Conservation (phyloP, 1,140 invertebrate genomes). For the Melipona quadrifasciata region DNA sequence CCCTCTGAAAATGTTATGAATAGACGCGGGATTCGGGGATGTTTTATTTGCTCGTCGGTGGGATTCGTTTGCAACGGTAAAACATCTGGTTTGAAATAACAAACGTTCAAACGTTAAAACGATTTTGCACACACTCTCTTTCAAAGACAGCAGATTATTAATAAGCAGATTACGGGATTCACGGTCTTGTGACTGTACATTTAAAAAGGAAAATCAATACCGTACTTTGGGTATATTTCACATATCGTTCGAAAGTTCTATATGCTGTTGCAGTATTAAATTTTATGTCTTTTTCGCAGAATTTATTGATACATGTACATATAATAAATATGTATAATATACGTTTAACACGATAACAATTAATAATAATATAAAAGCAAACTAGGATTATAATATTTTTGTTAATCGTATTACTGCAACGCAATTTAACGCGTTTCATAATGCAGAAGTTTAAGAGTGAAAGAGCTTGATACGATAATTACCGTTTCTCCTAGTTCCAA, state of each 20-base stretch:
- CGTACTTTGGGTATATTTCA: no score
- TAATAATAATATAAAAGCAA: no score
- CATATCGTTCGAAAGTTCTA: no score
- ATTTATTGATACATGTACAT: no score
- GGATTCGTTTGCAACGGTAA: background rate
- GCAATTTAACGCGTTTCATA: background rate
- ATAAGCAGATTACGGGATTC: no score
- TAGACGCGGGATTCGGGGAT: background rate
- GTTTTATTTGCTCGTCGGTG: background rate
- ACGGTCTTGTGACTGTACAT: no score
- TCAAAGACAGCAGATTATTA: no score
- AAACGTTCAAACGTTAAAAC: background rate
- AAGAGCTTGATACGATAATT: background rate
- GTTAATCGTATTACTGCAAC: background rate
- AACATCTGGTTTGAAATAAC: background rate
- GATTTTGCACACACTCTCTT: background rate
- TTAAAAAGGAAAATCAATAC: no score
- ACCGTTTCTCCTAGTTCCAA: conserved; percentile 6
- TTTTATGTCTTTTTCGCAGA: no score
- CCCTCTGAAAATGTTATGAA: background rate
- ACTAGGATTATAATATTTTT: background rate
- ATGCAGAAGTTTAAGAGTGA: background rate
- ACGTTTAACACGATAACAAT: no score
- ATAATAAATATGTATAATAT: no score
- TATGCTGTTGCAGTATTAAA: no score